Evolutionary conservation across 2,888 invertebrate genomes (phyloP).

Genomic region (Meandrusa payeni): DNA sequence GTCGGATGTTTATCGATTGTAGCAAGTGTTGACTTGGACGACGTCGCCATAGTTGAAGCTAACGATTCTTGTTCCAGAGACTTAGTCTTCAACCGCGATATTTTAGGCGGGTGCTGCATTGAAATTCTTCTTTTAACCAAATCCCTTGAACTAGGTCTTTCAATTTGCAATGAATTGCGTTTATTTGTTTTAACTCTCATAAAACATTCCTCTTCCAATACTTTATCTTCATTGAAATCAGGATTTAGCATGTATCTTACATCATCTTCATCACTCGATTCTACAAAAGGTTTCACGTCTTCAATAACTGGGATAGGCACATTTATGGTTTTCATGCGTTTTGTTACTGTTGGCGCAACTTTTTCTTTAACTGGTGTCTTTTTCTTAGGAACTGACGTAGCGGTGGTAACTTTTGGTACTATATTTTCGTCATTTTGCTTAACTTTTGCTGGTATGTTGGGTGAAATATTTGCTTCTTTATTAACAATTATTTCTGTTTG

Average conservation of each 20-base stretch:
- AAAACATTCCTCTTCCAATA: conserved; percentile 50
- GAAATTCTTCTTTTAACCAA: conserved; percentile 60
- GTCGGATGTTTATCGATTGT: conserved; percentile 31
- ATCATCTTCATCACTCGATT: conserved; percentile 66
- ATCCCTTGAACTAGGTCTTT: conserved; percentile 64
- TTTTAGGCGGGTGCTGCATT: conserved; percentile 64
- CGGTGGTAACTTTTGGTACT: conserved; percentile 28
- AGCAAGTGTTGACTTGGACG: neutral
- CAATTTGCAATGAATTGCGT: conserved; percentile 64
- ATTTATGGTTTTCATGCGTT: conserved; percentile 44
- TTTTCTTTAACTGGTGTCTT: conserved; percentile 50
- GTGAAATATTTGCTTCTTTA: conserved; percentile 26
- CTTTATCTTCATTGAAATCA: conserved; percentile 49
- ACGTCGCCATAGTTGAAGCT: conserved; percentile 24
- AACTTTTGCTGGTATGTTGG: conserved; percentile 35
- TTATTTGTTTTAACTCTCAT: conserved; percentile 63
- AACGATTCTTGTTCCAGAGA: conserved; percentile 43
- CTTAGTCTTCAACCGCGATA: conserved; percentile 58
- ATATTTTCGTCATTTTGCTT: conserved; percentile 40
- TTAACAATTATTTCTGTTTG: conserved; percentile 24
- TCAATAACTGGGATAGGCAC: conserved; percentile 32
- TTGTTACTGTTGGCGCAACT: conserved; percentile 41
- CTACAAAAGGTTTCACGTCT: conserved; percentile 32
- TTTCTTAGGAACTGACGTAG: conserved; percentile 33
- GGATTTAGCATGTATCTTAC: conserved; percentile 72